Evolutionary conservation across 2,888 invertebrate genomes (phyloP).

Genomic region (Drosophila lacicola): DNA sequence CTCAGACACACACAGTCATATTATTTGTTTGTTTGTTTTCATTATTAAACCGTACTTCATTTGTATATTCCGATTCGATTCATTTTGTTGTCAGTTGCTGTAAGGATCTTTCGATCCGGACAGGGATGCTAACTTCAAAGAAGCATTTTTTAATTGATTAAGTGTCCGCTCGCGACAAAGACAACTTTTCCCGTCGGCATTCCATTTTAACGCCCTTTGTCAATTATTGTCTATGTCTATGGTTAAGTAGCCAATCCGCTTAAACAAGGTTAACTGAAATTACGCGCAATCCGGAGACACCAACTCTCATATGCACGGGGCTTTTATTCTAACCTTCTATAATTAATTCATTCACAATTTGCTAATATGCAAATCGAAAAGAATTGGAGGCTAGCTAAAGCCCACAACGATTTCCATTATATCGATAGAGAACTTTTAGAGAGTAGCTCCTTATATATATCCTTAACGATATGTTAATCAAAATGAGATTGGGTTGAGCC

Average conservation of each 20-base stretch:
- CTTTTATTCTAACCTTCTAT: slow-evolving; percentile 13
- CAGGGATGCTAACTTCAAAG: slow-evolving; percentile 35
- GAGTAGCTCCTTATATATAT: no score
- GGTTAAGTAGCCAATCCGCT: slow-evolving; percentile 7
- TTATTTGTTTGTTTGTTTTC: slow-evolving; percentile 58
- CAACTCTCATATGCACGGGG: slow-evolving; percentile 8
- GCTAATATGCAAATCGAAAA: background rate
- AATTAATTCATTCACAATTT: slow-evolving; percentile 3
- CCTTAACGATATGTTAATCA: no score
- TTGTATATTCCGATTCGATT: slow-evolving; percentile 55
- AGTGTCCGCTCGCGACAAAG: slow-evolving; percentile 33
- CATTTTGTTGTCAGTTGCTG: slow-evolving; percentile 6
- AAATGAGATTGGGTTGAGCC: no score
- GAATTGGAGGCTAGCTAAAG: background rate
- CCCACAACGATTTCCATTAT: no score
- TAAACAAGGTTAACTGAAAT: slow-evolving; percentile 16
- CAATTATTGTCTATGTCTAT: slow-evolving; percentile 1
- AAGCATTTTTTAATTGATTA: slow-evolving; percentile 52
- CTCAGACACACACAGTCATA: slow-evolving; percentile 28
- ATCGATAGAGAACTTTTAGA: no score
- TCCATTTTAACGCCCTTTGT: background rate
- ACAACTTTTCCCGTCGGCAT: slow-evolving; percentile 18
- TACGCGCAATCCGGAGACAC: slow-evolving; percentile 1
- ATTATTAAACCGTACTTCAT: slow-evolving; percentile 67
- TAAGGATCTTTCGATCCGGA: slow-evolving; percentile 1